Evolutionary conservation across 2,113 vertebrate genomes (phyloP).

Genomic region (Chrysemys picta): DNA sequence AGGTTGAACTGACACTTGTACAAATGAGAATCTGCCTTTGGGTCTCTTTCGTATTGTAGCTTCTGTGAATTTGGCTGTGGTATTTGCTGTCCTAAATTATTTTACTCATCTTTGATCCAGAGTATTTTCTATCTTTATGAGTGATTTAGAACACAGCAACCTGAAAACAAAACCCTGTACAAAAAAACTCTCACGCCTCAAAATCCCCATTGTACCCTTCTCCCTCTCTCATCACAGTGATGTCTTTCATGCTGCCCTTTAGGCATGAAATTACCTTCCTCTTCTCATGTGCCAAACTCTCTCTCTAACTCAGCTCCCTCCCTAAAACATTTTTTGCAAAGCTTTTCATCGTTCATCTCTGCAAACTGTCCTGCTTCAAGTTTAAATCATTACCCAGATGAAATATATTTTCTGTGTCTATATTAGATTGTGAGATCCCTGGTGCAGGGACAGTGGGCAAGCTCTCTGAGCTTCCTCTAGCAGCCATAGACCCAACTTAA

Average conservation of each 20-base stretch:
- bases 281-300: neutral
- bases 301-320: conserved; percentile 11
- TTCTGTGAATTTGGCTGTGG: conserved; percentile 56
- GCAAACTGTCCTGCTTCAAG: neutral
- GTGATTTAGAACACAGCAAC: neutral
- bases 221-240: neutral
- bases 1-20: conserved; percentile 47
- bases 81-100: conserved; percentile 36
- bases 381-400: neutral
- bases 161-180: neutral
- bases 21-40: conserved; percentile 63
- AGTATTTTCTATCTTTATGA: conserved; percentile 12
- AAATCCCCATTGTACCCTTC: neutral
- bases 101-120: neutral
- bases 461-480: neutral
- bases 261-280: neutral
- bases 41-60: conserved; percentile 55
- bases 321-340: neutral
- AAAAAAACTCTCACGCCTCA: neutral
- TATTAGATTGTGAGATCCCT: neutral
- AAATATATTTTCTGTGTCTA: neutral
- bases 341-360: neutral
- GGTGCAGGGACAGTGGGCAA: neutral
- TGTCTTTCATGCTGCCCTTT: neutral
- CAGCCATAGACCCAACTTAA: neutral